Conservation (phyloP, 2,113 vertebrate genomes). For the Patagioenas fasciata region DNA sequence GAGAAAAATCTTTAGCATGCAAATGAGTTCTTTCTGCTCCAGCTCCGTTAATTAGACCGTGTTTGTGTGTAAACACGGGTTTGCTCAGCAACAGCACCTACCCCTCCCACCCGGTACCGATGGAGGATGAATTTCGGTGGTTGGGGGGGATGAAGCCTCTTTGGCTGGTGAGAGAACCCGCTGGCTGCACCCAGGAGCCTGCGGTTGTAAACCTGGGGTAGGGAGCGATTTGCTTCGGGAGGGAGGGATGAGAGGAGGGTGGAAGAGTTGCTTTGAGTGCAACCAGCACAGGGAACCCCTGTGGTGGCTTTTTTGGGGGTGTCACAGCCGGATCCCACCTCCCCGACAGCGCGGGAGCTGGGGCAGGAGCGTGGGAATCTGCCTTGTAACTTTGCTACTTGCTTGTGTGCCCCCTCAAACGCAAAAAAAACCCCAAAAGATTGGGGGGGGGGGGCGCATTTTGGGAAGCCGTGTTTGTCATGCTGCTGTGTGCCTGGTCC, state of each 20-base stretch:
- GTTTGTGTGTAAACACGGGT: not conserved
- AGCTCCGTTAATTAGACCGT: constrained; percentile 27
- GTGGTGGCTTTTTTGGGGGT: not conserved
- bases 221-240: not conserved
- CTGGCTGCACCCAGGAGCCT: not conserved
- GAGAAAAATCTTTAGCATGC: constrained; percentile 22
- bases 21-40: constrained; percentile 53
- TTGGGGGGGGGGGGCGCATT: not conserved
- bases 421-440: not conserved
- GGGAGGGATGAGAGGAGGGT: not conserved
- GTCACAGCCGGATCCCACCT: not conserved
- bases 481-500: not conserved
- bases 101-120: not conserved
- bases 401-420: not conserved
- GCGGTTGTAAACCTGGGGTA: not conserved
- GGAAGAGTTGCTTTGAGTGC: not conserved
- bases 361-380: not conserved
- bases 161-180: not conserved
- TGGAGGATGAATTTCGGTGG: not conserved
- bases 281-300: not conserved
- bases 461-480: not conserved
- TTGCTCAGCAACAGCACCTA: not conserved
- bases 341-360: not conserved
- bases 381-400: constrained; percentile 50
- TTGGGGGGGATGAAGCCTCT: not conserved